Base-by-base conservation (phyloP, 2,888 invertebrate species). In the Pocota personata region DNA sequence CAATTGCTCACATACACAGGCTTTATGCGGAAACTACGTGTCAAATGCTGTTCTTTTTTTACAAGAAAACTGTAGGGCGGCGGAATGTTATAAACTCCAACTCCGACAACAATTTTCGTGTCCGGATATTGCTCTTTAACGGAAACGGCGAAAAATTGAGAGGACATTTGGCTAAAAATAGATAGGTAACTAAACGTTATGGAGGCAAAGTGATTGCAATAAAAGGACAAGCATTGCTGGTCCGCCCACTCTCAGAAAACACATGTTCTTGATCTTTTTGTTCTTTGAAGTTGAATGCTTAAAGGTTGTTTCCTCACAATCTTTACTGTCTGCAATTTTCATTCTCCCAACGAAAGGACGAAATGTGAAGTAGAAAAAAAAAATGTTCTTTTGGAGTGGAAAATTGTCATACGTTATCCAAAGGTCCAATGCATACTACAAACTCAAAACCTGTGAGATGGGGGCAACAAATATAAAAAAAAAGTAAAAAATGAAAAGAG, bases 171-270 rank as follows among this genome's bases (percentile, higher is more conserved):
- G 60, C 66, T 67, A 52, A 43, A 37, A 62, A 52, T n/a, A 50
- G 52, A 30, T 57, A 66, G 37, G 52, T 78, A 83, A 83, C 78
- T 72, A 67, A 83, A 67, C 78, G 72, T 78, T 77, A 72, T 46
- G 37, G 48, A 62, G 46, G 48, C 76, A 69, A 64, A 71, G 57
- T 73, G 57, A 80, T 73, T 75, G 67, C 75, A 66, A 75, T 69
- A 75, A 82, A 83, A 76, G 52, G 52, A 73, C 52, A 78, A 62
- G 52, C 35, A 52, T 16, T 50, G 16, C 30, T 60, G 12, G 19
- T 27, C 57, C 19, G 5, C 55, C 7, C 35, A 19, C 27, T 48
- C 8, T 55, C 10, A 27, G 37, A 48, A 24, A 48, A 40, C 76
- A 69, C 16, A 71, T 76, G 50, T 64, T 66, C 35, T 43, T 55